phyloP scores from a whole-genome alignment of 2,113 vertebrate genomes.

The Climacteris rufus region DNA sequence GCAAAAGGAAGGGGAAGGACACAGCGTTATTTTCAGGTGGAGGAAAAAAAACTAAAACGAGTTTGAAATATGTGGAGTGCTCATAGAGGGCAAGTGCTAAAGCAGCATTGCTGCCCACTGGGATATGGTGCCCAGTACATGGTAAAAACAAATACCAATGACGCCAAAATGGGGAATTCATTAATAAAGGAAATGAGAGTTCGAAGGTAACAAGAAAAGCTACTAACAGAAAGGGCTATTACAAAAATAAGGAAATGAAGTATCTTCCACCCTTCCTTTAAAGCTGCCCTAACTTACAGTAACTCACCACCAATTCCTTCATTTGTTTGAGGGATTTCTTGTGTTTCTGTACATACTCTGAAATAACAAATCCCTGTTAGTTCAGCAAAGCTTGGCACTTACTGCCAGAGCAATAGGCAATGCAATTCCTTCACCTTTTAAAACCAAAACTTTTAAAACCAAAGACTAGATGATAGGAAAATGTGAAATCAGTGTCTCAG shows the following conservation, averaged over 20 bases:
- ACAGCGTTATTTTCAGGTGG: neutral
- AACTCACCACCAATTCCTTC: neutral
- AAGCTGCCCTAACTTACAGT: constrained; percentile 11
- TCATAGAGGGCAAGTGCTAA: neutral
- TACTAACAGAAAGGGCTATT: constrained; percentile 10
- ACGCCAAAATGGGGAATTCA: neutral
- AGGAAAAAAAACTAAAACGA: neutral
- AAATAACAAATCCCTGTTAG: neutral
- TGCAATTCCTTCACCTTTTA: neutral
- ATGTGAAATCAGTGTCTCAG: neutral
- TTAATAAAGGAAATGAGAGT: constrained; percentile 48
- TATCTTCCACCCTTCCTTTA: constrained; percentile 46
- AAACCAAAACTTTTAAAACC: neutral
- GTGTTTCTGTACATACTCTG: neutral
- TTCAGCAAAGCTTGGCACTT: neutral
- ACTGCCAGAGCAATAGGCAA: neutral
- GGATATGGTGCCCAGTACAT: neutral
- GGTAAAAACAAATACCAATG: neutral
- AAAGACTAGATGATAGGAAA: neutral
- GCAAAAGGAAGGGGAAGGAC: neutral
- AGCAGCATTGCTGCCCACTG: neutral
- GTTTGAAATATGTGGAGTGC: neutral
- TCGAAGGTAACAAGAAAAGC: constrained; percentile 25
- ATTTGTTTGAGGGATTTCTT: neutral
- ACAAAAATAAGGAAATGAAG: constrained; percentile 33